phyloP scores from a whole-genome alignment of 2,888 invertebrate species.

The Uloborus plumipes region DNA sequence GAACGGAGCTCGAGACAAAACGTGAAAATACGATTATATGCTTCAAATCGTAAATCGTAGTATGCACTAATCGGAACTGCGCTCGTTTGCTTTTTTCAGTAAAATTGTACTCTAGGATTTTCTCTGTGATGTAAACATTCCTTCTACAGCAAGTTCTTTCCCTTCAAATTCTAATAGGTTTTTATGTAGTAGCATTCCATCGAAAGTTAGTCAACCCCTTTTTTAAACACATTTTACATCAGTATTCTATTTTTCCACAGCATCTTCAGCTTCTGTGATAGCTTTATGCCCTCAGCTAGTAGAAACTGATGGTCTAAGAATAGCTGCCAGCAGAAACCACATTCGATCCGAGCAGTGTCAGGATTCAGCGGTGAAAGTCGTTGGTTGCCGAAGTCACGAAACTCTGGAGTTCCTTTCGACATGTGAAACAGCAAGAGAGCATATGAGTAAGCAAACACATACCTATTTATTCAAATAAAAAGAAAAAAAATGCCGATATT shows the following conservation, averaged over 20 bases:
- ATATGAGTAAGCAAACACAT: slow-evolving; percentile 59
- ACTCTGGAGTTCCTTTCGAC: slow-evolving; percentile 77
- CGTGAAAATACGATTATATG: too few relatives aligned
- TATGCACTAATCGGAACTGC: too few relatives aligned
- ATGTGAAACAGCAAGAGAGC: slow-evolving; percentile 59
- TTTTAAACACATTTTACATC: too few relatives aligned
- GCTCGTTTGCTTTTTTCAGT: too few relatives aligned
- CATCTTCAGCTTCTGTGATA: slow-evolving; percentile 51
- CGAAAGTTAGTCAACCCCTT: too few relatives aligned
- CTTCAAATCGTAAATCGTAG: too few relatives aligned
- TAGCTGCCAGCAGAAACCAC: slow-evolving; percentile 49
- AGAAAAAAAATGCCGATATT: neutral
- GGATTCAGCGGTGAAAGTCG: slow-evolving; percentile 80
- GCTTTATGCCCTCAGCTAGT: slow-evolving; percentile 58
- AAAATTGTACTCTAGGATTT: too few relatives aligned
- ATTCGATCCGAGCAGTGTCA: slow-evolving; percentile 67
- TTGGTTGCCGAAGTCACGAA: slow-evolving; percentile 83
- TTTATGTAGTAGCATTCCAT: too few relatives aligned
- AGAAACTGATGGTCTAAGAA: slow-evolving; percentile 59
- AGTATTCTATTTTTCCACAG: slow-evolving; percentile 14
- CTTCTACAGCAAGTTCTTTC: too few relatives aligned
- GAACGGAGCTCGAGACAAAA: too few relatives aligned
- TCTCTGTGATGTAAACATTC: too few relatives aligned
- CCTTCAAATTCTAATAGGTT: too few relatives aligned
- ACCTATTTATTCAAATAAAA: neutral